These are phyloP conservation scores for Cephalotes varians DNA, from an alignment of 2,888 invertebrate genomes.

Conservation along the genomic window DNA sequence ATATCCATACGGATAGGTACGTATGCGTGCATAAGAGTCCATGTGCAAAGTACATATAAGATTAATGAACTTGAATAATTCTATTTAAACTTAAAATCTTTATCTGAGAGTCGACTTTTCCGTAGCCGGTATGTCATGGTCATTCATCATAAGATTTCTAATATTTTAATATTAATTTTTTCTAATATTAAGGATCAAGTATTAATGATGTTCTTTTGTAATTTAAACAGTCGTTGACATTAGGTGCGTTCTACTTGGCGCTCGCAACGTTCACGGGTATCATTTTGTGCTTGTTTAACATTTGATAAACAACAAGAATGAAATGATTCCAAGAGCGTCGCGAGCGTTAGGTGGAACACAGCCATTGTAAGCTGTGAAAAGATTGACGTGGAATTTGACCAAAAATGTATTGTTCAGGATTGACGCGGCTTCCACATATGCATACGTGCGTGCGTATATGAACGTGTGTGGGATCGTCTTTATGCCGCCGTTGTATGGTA, in stretches of 20 bases:
- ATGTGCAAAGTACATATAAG: constrained; percentile 5
- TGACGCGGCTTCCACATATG: neutral
- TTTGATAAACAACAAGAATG: too few relatives aligned
- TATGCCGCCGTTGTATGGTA: constrained; percentile 1
- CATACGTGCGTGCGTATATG: neutral
- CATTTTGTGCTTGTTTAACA: too few relatives aligned
- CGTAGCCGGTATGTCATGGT: neutral
- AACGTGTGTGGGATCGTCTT: neutral
- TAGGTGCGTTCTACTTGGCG: too few relatives aligned
- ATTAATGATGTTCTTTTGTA: neutral
- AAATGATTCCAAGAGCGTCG: too few relatives aligned
- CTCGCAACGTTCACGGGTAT: too few relatives aligned
- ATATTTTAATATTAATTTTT: too few relatives aligned
- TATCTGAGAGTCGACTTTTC: neutral
- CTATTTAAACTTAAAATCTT: neutral
- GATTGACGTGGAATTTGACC: neutral
- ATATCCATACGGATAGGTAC: neutral
- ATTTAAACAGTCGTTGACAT: neutral
- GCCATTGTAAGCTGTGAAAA: neutral
- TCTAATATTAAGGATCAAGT: neutral
- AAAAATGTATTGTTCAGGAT: neutral
- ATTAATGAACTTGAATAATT: neutral
- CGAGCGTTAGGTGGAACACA: too few relatives aligned
- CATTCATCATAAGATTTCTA: neutral
- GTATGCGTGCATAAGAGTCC: neutral